Base-by-base conservation (phyloP, 2,113 vertebrate genomes). In the Brienomyrus longianalis region DNA sequence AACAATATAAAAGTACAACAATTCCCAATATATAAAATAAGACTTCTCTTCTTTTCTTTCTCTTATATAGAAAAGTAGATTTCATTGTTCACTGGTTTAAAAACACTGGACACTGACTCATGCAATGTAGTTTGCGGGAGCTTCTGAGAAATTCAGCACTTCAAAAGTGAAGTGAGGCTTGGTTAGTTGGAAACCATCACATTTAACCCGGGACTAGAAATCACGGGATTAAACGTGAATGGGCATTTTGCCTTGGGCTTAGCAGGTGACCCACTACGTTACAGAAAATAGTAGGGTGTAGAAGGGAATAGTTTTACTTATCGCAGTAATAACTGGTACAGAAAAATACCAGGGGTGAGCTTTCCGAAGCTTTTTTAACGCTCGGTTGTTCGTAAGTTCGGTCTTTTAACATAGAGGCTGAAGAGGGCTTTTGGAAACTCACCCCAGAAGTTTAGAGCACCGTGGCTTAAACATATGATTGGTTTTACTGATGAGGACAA, bases 1-100 rank as follows among this genome's bases (percentile, higher is more conserved):
- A 70, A 47, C 93, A 93, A 89, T 95, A 96, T 52, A 96, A 90
- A 90, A 95, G 92, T 83, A 95, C 88, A 0, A 96, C 92, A 86
- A 96, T 91, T 17, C 94, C 95, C 2, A 95, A 31, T 89, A 96
- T 93, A 56, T 94, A 94, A 52, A 96, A 93, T 31, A 96, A 92
- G 10, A 95, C 94, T 19, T 95, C 93, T 91, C 89, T 94, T 6
- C 95, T 94, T 86, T 50, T 90, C 15, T 90, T 95, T 90, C 93
- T 95, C 84, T 83, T 94, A 47, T 94, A 91, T 80, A 91, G 62
- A 89, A 89, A 66, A 59, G 87, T 50, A 50, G 43, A 77, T 86
- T 56, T 91, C 93, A 94, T 94, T 47, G 80, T 92, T 88, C 43
- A 47, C 27, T 48, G n/a, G 47, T 47, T 83, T 70, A 9, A 48